These are phyloP conservation scores for Heliconius himera DNA, from an alignment of 1,140 invertebrate genomes.

Conservation along the genomic window DNA sequence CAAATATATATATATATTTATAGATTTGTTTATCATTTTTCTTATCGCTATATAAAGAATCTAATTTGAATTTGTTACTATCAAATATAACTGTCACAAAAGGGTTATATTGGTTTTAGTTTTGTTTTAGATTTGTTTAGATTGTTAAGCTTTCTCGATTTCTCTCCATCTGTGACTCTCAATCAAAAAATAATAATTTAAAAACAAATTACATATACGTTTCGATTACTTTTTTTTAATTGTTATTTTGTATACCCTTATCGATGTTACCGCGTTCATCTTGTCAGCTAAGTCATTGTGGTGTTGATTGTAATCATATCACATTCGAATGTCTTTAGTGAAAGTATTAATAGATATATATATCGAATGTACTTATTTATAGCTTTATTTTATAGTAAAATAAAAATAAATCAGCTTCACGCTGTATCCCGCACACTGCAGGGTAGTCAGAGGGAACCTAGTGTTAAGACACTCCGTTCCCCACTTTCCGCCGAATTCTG, in stretches of 20 bases:
- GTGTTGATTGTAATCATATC: constrained; percentile 3
- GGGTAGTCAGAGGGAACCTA: too few species aligned
- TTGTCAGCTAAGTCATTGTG: neutral
- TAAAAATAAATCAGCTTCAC: too few species aligned
- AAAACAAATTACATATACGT: neutral
- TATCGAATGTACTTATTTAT: too few species aligned
- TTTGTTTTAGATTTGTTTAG: too few species aligned
- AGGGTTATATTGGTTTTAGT: too few species aligned
- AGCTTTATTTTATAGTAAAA: too few species aligned
- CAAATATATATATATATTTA: too few species aligned
- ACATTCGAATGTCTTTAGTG: neutral
- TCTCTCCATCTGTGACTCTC: neutral
- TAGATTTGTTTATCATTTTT: neutral
- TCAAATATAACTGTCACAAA: neutral
- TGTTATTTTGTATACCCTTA: neutral
- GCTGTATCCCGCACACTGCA: too few species aligned
- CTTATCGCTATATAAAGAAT: neutral
- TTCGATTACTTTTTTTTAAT: constrained; percentile 10
- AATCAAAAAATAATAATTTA: neutral
- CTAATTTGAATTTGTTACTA: neutral
- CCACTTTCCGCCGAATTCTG: too few species aligned
- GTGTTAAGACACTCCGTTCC: too few species aligned
- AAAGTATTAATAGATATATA: neutral
- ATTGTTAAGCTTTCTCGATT: neutral
- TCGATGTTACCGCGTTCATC: neutral